phyloP scores from a whole-genome alignment of 2,888 invertebrate species.

The Rhopalosiphum nymphaeae region DNA sequence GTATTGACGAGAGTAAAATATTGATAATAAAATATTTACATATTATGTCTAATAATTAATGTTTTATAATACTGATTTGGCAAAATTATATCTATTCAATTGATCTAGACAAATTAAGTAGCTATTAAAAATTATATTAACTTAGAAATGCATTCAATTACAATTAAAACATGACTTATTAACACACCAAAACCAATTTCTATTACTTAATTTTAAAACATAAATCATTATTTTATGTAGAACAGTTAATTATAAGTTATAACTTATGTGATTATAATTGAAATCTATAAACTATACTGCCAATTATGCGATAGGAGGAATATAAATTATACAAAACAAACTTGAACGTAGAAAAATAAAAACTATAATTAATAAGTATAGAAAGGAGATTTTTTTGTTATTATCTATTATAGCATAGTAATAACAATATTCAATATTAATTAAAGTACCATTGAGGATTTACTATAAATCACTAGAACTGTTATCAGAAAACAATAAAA shows the following conservation, averaged over 20 bases:
- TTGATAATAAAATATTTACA: slow-evolving; percentile 47
- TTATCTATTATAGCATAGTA: slow-evolving; percentile 9
- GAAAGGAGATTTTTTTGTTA: slow-evolving; percentile 7
- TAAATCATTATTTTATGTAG: neutral
- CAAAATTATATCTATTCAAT: slow-evolving; percentile 64
- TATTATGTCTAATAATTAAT: slow-evolving; percentile 38
- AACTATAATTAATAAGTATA: slow-evolving; percentile 28
- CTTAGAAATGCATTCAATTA: slow-evolving; percentile 30
- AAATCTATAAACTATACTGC: neutral
- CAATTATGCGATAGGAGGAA: neutral
- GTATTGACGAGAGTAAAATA: slow-evolving; percentile 35
- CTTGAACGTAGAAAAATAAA: slow-evolving; percentile 10
- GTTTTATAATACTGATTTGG: slow-evolving; percentile 63
- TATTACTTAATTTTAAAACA: slow-evolving; percentile 23
- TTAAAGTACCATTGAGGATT: neutral
- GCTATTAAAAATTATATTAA: slow-evolving; percentile 15
- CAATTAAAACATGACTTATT: slow-evolving; percentile 26
- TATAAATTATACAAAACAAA: slow-evolving; percentile 31
- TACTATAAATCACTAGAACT: slow-evolving; percentile 7
- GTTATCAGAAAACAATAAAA: neutral
- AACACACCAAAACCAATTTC: slow-evolving; percentile 28
- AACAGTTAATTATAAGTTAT: slow-evolving; percentile 7
- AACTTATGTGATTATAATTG: neutral
- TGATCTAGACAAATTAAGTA: slow-evolving; percentile 20
- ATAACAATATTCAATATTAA: slow-evolving; percentile 1